Evolutionary conservation across 2,888 invertebrate genomes (phyloP), one percentile per base, ranked within the genome.

Genomic region (Cerastis leucographa): DNA sequence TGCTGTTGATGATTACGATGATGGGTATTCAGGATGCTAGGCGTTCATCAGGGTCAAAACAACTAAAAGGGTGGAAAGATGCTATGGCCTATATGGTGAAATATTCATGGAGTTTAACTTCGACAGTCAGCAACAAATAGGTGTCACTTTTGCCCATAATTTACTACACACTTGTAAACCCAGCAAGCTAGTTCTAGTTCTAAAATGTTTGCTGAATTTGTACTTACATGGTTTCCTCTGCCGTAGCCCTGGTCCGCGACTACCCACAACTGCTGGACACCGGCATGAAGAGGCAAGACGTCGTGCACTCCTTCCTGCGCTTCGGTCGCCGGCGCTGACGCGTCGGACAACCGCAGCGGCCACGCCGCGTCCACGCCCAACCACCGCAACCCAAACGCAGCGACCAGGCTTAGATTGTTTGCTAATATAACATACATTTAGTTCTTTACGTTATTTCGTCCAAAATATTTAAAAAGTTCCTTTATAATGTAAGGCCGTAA

Each of bases 221-320:
- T 40, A 62, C 62, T 35, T 5, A 44, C 61, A 29, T 12, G 35
- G 2, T 22, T n/a, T 6, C 22, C 49, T 67, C 22, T 44, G 9
- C 62, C 54, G 0, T 92, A 96, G 96, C 96, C 1, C 92, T 96
- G 56, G 96, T 96, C 49, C 96, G 96, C 81, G 96, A 97, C 92
- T 96, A 97, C 92, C 97, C 97, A 0, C 96, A 97, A 76, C 94
- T 97, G 9, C 91, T 97, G 72, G 97, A 98, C 95, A 97, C 97
- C 85, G 98, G 98, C 84, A 97, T 97, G 90, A 98, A 99, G 94
- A 97, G 99, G 82, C 98, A 99, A 92, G 99, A 99, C 95, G 98
- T 98, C 69, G 98, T 99, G 90, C 99, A 99, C 95, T 98, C 99
- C 75, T 99, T 99, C 96, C 97, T 99, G 89, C 98, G 99, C 91